phyloP scores from a whole-genome alignment of 64 coral and sea anemone species.

The Acropora yongei region DNA sequence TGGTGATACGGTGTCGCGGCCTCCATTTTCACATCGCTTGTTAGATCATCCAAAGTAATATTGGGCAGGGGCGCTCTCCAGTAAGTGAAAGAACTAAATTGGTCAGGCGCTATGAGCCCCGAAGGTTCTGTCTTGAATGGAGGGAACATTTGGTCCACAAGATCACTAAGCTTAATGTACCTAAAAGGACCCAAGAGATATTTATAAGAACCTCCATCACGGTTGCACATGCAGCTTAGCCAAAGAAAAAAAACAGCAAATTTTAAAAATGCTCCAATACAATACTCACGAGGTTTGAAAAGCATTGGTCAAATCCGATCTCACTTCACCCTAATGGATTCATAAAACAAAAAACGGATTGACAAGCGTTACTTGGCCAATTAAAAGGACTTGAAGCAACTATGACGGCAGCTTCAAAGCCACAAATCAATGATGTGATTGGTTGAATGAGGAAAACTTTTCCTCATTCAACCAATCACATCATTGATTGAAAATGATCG shows the following conservation, averaged over 20 bases:
- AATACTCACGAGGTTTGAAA: slow-evolving; percentile 98
- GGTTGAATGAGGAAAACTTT: no score
- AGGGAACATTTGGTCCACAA: slow-evolving; percentile 99
- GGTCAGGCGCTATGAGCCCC: slow-evolving; percentile 79
- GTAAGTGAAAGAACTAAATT: slow-evolving; percentile 98
- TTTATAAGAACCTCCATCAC: no score
- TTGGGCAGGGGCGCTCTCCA: slow-evolving; percentile 89
- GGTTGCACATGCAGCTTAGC: no score
- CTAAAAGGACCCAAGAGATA: slow-evolving; percentile 18
- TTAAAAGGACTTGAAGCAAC: no score
- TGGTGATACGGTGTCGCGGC: slow-evolving; percentile 10
- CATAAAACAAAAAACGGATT: neutral
- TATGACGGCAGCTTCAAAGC: no score
- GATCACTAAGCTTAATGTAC: slow-evolving; percentile 83
- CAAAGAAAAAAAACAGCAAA: no score
- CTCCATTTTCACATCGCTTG: slow-evolving; percentile 31
- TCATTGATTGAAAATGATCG: no score
- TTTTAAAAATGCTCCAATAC: neutral
- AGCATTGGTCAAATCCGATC: slow-evolving; percentile 88
- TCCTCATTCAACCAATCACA: no score
- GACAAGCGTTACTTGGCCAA: neutral
- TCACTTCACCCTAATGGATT: slow-evolving; percentile 87
- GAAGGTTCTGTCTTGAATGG: slow-evolving; percentile 74
- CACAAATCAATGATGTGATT: no score
- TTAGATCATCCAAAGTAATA: slow-evolving; percentile 48